Evolutionary conservation across 1,140 invertebrate species (phyloP).

Genomic region (Micrasema longulum): DNA sequence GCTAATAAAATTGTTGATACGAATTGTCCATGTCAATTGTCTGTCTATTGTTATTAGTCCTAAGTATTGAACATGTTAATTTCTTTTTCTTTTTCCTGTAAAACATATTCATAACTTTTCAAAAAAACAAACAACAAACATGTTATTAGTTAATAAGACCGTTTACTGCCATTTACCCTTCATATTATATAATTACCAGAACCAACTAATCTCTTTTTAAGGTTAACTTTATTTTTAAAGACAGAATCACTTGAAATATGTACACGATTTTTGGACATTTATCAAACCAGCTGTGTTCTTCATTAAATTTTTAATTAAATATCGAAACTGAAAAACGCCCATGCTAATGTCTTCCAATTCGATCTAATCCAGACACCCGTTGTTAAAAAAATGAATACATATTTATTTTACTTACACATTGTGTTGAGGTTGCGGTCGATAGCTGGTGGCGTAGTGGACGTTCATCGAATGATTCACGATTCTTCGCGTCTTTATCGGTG

Average conservation of each 20-base stretch:
- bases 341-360: not conserved
- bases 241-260: not conserved
- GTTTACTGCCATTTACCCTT: too few relatives aligned
- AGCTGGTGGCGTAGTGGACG: slow-evolving; percentile 57
- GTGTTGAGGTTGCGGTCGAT: slow-evolving; percentile 56
- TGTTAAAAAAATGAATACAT: not conserved
- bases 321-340: not conserved
- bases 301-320: not conserved
- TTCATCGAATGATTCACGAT: slow-evolving; percentile 49
- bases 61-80: too few relatives aligned
- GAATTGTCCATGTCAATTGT: too few relatives aligned
- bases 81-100: too few relatives aligned
- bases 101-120: too few relatives aligned
- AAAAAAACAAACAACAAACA: too few relatives aligned
- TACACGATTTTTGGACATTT: not conserved
- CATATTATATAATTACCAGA: not conserved
- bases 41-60: too few relatives aligned
- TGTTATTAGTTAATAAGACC: too few relatives aligned
- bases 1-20: too few relatives aligned
- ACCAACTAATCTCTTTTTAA: not conserved
- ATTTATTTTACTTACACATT: slow-evolving; percentile 56
- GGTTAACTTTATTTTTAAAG: not conserved
- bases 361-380: too few relatives aligned
- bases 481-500: slow-evolving; percentile 49
- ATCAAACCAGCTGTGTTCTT: not conserved